Conservation (phyloP, 2,797 vertebrate species). For the Helicolenus hilgendorfi region DNA sequence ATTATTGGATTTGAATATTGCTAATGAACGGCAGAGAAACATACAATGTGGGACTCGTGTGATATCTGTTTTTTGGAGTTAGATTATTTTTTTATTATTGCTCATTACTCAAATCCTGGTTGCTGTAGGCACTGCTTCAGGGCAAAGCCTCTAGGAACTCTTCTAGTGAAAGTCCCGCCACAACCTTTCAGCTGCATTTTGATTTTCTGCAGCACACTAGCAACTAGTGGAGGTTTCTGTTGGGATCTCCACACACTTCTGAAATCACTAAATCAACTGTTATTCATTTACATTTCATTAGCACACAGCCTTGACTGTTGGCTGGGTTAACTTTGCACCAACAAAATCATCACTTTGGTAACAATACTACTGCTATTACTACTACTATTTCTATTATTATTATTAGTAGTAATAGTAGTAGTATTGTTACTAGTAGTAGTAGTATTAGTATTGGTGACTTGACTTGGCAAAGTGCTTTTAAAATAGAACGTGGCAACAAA, state of each 20-base stretch:
- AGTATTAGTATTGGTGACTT: not conserved
- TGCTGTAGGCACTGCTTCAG: constrained; percentile 45
- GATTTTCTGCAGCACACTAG: constrained; percentile 1
- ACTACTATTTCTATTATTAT: no score
- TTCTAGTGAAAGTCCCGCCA: constrained; percentile 18
- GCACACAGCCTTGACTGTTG: not conserved
- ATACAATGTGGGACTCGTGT: not conserved
- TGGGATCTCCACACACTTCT: not conserved
- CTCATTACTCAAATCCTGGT: constrained; percentile 40
- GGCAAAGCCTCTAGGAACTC: constrained; percentile 40
- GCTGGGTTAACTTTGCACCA: not conserved
- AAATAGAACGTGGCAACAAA: not conserved
- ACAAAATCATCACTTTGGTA: not conserved
- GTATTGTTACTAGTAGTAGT: not conserved
- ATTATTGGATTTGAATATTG: not conserved
- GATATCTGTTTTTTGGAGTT: constrained; percentile 12
- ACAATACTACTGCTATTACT: not conserved
- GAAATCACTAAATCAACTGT: not conserved
- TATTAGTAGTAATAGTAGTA: not conserved
- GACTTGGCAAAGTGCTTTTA: not conserved
- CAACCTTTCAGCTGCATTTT: not conserved
- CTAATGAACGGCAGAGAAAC: not conserved
- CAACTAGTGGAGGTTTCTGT: not conserved
- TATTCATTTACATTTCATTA: not conserved
- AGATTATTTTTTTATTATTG: constrained; percentile 25